phyloP scores from a whole-genome alignment of 2,888 invertebrate genomes.

The Apamea sordens region DNA sequence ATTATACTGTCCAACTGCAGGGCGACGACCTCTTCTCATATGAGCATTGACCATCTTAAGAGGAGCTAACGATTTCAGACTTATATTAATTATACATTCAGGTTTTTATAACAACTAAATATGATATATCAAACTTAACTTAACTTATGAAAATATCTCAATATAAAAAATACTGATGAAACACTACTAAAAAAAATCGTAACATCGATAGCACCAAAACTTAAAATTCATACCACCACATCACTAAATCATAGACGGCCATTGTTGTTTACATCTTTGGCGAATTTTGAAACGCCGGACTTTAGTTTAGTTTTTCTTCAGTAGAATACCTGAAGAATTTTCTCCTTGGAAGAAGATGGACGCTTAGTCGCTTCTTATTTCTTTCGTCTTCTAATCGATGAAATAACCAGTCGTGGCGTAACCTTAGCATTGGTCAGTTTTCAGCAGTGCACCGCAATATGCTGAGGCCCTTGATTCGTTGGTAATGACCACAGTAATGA shows the following conservation, averaged over 20 bases:
- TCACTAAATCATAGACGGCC: too few relatives aligned
- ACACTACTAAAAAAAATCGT: too few relatives aligned
- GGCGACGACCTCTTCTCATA: neutral
- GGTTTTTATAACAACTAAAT: too few relatives aligned
- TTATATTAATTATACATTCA: neutral
- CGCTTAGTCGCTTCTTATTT: too few relatives aligned
- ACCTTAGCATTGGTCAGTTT: neutral
- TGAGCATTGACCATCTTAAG: neutral
- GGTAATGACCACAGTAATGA: neutral
- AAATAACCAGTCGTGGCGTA: too few relatives aligned
- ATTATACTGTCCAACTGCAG: neutral
- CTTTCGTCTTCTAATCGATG: neutral
- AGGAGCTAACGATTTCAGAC: neutral
- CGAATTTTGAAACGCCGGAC: too few relatives aligned
- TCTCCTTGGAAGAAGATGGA: neutral
- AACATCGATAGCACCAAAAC: too few relatives aligned
- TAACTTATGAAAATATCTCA: too few relatives aligned
- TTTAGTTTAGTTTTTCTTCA: neutral
- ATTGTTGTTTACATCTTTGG: too few relatives aligned
- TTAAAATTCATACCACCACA: too few relatives aligned
- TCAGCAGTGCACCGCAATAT: neutral
- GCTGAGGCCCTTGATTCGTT: neutral
- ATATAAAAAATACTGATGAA: too few relatives aligned
- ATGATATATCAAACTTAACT: too few relatives aligned
- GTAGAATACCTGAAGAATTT: neutral